phyloP scores from a whole-genome alignment of 1,140 invertebrate genomes.

The Probaryconus sp. region DNA sequence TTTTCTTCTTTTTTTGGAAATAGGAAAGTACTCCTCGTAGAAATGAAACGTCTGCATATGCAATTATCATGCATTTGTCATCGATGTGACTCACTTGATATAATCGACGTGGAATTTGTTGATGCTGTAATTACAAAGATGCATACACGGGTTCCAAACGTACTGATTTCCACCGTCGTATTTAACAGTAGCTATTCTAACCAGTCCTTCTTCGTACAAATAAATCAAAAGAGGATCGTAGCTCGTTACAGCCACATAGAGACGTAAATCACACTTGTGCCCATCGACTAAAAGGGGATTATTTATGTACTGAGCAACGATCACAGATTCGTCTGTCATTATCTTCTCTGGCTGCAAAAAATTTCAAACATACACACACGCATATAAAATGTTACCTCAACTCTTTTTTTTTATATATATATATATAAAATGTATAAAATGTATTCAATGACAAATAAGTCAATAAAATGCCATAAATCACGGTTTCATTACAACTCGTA shows the following conservation, averaged over 20 bases:
- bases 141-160: constrained; percentile 94
- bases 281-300: constrained; percentile 96
- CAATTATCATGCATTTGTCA: background rate
- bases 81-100: constrained; percentile 82
- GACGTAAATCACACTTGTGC: constrained; percentile 94
- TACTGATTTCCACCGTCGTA: constrained; percentile 88
- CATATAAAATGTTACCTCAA: too few relatives aligned
- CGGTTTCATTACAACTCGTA: too few relatives aligned
- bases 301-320: constrained; percentile 95
- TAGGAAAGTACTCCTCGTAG: too few relatives aligned
- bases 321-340: constrained; percentile 91
- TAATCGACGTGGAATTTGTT: constrained; percentile 96
- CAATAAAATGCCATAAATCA: too few relatives aligned
- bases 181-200: constrained; percentile 91
- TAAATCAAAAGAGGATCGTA: constrained; percentile 91
- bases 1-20: too few relatives aligned
- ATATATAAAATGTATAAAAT: too few relatives aligned
- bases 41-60: too few relatives aligned
- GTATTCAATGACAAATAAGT: too few relatives aligned
- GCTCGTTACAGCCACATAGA: constrained; percentile 91
- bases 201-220: constrained; percentile 91
- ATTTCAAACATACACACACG: constrained; percentile 58
- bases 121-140: constrained; percentile 96
- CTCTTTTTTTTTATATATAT: too few relatives aligned
- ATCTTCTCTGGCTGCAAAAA: constrained; percentile 93